Evolutionary conservation across 2,888 invertebrate species (phyloP), one percentile per base, ranked within the genome.

Genomic region (Drosophila pseudotalamancana): DNA sequence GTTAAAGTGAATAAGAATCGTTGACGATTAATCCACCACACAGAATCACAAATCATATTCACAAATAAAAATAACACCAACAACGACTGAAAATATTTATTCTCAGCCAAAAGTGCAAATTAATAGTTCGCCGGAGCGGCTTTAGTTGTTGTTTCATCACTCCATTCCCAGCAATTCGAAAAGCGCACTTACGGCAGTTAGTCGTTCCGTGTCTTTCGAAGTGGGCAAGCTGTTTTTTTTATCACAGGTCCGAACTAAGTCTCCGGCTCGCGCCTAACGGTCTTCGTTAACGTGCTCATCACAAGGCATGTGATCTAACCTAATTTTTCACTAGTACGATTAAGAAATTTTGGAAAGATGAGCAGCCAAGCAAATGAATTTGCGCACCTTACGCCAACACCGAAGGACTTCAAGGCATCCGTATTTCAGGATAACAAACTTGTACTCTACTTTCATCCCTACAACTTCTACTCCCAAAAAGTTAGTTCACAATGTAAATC

Each of bases 381-480:
- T 18, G 56, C 61, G 14, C 51, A 32, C 16, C 21, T 27, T 9
- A 48, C 49, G 49, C 61, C 43, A 4, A 27, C 40, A 4, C 35
- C 74, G 19, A 78, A 77, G 67, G 77, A 86, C 34, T 91, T 91
- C 43, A 87, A 88, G 66, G 88, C 88, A 11, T 91, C 91, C 18
- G 71, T 42, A 11, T 86, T 91, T 25, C 73, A 70, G 66, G 74
- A 87, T 14, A 77, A 89, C 50, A 93, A 93, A 64, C 90, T 94
- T 61, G 91, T 93, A 70, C 91, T 95, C 3, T 95, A 95, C 88
- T 94, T 94, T 83, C 94, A 95, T 90, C 94, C 94, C 67, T 95
- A 95, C 90, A 95, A 95, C 77, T 95, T 94, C 90, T 95, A 95
- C 89, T 95, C 95, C 29, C 95, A 95, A 92, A 95, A 95, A 94